These are phyloP conservation scores for Nycticryphes semicollaris DNA, from an alignment of 2,113 vertebrate genomes.

Conservation along the genomic window DNA sequence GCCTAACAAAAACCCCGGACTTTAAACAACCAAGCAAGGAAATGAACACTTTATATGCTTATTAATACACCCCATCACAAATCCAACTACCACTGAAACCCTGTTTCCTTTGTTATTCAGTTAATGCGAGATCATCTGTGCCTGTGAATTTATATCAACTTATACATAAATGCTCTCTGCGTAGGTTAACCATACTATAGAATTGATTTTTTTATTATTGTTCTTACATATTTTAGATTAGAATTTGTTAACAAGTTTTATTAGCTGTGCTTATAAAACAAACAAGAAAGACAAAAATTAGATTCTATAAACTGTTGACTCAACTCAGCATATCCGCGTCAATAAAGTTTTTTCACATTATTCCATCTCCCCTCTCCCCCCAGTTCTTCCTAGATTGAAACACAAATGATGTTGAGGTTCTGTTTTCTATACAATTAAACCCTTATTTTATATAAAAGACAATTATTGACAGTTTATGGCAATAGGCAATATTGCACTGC, in stretches of 20 bases:
- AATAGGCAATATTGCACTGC: neutral
- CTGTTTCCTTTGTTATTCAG: neutral
- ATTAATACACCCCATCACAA: neutral
- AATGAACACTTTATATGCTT: neutral
- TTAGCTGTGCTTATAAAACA: neutral
- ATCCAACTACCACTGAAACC: neutral
- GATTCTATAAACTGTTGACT: neutral
- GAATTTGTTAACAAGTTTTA: neutral
- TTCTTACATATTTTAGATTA: neutral
- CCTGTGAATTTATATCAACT: neutral
- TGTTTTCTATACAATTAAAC: neutral
- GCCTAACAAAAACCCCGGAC: neutral
- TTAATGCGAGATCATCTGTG: neutral
- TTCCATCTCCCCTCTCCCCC: neutral
- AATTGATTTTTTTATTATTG: neutral
- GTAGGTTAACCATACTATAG: neutral
- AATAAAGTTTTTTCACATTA: neutral
- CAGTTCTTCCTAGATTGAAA: neutral
- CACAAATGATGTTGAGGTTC: neutral
- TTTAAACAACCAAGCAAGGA: neutral
- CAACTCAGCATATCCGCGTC: no score
- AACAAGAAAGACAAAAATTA: neutral
- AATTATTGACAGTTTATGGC: neutral
- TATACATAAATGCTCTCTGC: fast-evolving
- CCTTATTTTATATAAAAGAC: neutral